Base-by-base conservation (phyloP, 2,797 vertebrate genomes). In the Epinephelus awoara region DNA sequence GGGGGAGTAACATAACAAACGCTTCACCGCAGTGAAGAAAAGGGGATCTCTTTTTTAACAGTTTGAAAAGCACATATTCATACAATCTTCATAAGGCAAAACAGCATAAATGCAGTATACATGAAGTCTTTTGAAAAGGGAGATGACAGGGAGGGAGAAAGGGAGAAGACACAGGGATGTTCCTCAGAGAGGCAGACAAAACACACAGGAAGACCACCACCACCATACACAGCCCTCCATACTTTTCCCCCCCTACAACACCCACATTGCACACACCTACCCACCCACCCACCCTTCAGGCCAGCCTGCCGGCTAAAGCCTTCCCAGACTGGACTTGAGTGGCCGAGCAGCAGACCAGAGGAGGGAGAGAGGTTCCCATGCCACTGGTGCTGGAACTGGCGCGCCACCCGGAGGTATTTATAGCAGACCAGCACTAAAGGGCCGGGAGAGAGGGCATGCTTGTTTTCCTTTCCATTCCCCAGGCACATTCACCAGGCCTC, bases 401-500 rank as follows among this genome's bases (percentile, higher is more conserved):
- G 94, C 95, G 87, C 91, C 85, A 96, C 95, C 88, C 94, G 68
- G 94, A 91, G 92, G 95, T 99, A 99, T 99, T 99, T 98, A 98
- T 98, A 99, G 97, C 93, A 93, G 93, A 91, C 92, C 92, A 93
- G 91, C 88, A 92, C 91, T 87, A 90, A 92, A 95, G 92, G 94
- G 94, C 94, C 92, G 62, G 90, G 93, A 93, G 96, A 97, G 96
- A 97, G 97, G 96, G 95, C 96, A 96, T 91, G 96, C 95, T 96
- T 98, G 97, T 98, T 98, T 98, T 97, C 96, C 96, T 98, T 98
- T 97, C 97, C 97, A 97, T 96, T 96, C 96, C 96, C 97, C 92
- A 96, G 95, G 95, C 94, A 91, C 95, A 91, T 88, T 90, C 92
- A 91, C 90, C 92, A 83, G 92, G 95, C 92, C 95, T 96, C 84